Evolutionary conservation across 2,888 invertebrate genomes (phyloP), one percentile per base, ranked within the genome.

Genomic region (Incurvaria masculella): DNA sequence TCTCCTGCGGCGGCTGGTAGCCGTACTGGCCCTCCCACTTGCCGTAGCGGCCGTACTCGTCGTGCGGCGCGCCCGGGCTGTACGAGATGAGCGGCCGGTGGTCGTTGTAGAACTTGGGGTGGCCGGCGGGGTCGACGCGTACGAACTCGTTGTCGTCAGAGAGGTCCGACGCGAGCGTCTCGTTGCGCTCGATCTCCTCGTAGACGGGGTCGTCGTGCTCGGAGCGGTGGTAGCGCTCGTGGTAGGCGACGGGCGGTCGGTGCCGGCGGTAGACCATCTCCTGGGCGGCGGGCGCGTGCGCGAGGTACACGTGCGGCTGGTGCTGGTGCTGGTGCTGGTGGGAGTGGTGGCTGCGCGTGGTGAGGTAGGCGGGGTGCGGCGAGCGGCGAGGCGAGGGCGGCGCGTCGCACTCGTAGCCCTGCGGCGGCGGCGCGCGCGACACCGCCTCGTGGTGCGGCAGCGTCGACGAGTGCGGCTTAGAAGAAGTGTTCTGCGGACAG

Each of bases 51-150:
- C 70, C 76, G 46, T 74, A 78, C 54, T 78, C 73, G 51, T 78
- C 79, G 46, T 75, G 73, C 52, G 85, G 72, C 49, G 86, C 86
- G 27, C 82, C 87, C 11, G 88, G 88, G 58, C 87, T 87, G 66
- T 88, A 88, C 0, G 88, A 88, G 54, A 91, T 89, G 57, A 91
- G 69, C n/a, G 90, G 91, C 39, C 89, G 81, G 59, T 89, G 88
- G 61, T 91, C 91, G 14, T 89, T 88, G 68, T 89, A 89, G 58
- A 89, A 88, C 56, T 89, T 84, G 27, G 89, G 88, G 52, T 70
- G 73, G 53, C 87, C 87, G 3, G 71, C 69, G 3, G 5, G n/a
- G 65, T 85, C 85, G 61, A 87, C 86, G 63, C 87, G 88, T 14
- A 78, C 78, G 0, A 74, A 79, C 14, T 78, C 79, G 45, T 79